Percentiles rank a stretch among this genome's conserved stretches.
Conservation (phyloP, 2,888 invertebrate species). For the Amblyjoppa proteus region DNA sequence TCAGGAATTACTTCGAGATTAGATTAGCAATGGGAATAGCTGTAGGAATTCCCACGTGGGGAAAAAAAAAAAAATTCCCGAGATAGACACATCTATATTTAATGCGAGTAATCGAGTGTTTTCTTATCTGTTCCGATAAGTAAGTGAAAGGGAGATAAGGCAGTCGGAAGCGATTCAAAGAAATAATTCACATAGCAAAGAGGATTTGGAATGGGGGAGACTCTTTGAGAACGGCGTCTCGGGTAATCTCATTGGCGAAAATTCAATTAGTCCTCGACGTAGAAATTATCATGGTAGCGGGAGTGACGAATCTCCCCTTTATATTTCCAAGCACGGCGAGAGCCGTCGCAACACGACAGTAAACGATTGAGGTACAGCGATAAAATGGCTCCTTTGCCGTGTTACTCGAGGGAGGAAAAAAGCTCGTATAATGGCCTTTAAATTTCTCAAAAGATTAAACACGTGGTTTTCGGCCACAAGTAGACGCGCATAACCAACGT, state of each 20-base stretch:
- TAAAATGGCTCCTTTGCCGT: slow-evolving; percentile 29
- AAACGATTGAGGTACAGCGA: background rate
- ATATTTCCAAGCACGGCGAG: background rate
- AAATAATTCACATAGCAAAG: slow-evolving; percentile 37
- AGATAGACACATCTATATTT: too few relatives aligned
- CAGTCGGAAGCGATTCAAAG: slow-evolving; percentile 38
- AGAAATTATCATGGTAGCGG: slow-evolving; percentile 39
- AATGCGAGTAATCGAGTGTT: too few relatives aligned
- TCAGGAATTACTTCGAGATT: too few relatives aligned
- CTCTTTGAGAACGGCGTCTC: slow-evolving; percentile 38
- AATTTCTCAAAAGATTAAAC: background rate
- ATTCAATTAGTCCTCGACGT: slow-evolving; percentile 58
- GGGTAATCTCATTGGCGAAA: slow-evolving; percentile 54
- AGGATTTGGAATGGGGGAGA: background rate
- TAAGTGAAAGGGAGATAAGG: background rate
- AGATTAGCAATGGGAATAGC: too few relatives aligned
- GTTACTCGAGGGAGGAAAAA: slow-evolving; percentile 15
- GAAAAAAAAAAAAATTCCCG: too few relatives aligned
- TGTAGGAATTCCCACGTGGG: too few relatives aligned
- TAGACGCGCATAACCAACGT: too few relatives aligned
- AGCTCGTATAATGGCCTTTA: slow-evolving; percentile 43
- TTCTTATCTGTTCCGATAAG: background rate
- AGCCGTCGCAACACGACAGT: background rate
- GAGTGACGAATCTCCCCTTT: slow-evolving; percentile 41
- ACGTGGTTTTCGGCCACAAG: too few relatives aligned